Evolutionary conservation across 2,888 invertebrate species (phyloP), one percentile per base, ranked within the genome.

Genomic region (Pristionchus fissidentatus): DNA sequence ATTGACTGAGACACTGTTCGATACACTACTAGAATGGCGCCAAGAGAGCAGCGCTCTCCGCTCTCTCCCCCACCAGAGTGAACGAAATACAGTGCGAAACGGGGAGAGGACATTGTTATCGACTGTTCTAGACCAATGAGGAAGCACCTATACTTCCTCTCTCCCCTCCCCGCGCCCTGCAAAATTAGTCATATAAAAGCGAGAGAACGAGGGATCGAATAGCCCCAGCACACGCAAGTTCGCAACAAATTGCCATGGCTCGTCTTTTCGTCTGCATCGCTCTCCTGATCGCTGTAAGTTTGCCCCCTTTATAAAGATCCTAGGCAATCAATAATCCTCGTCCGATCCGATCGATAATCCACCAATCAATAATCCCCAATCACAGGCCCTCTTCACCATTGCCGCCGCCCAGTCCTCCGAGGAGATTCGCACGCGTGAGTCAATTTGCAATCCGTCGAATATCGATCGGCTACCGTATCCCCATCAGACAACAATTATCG

Each of bases 371-470:
- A 49, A 62, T 22, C 32, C n/a, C n/a, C n/a, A n/a, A n/a, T n/a
- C n/a, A n/a, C 75, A 77, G 75, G 75, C 49, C 8, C 75, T 77
- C 15, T 15, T 79, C 57, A 35, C 79, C n/a, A 5, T 79, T 8
- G 79, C 26, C 79, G 3, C 15, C 38, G 38, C 79, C n/a, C 79
- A 79, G 57, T 57, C 79, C 38, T 38, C 41, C 22, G 79, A 52
- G 29, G 79, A 79, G 57, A 79, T 79, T 38, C 22, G 38, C 3
- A 26, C 35, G 8, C 41, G 79, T 79, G 15, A 35, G 79, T 79
- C 41, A 10, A 5, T 32, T 62, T 29, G 13, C 73, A 41, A 41
- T n/a, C 38, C 41, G 41, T n/a, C n/a, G n/a, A 15, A 8, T 55
- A 78, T 26, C n/a, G 32, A 19, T 75, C 3, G 3, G 15, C 32